A percentile compares a stretch with the other conserved stretches of the same genome.
phyloP scores from a whole-genome alignment of 2,797 vertebrate species.

The Clarias fuscus region DNA sequence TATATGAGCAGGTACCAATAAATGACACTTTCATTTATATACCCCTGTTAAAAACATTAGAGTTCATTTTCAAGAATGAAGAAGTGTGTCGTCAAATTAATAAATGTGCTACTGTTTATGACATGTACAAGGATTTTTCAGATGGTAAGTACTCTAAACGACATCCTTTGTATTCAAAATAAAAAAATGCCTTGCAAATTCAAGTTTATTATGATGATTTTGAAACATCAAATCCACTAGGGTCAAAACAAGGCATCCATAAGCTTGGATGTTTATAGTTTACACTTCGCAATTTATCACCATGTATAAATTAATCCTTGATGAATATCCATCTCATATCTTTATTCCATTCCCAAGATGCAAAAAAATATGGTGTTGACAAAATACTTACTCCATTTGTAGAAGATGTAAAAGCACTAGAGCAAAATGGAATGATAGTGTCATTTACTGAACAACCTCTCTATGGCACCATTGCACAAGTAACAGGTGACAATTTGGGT shows the following conservation, averaged over 20 bases:
- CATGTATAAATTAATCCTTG: background rate
- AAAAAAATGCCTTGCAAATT: constrained; percentile 23
- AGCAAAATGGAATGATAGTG: too few species aligned
- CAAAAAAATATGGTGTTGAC: too few species aligned
- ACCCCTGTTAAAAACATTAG: background rate
- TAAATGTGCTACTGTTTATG: too few species aligned
- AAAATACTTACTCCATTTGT: too few species aligned
- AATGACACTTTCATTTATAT: background rate
- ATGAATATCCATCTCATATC: background rate
- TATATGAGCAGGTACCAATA: constrained; percentile 29
- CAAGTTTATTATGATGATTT: constrained; percentile 49
- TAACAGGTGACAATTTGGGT: too few species aligned
- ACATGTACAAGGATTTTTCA: background rate
- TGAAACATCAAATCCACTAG: constrained; percentile 45
- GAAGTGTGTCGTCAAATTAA: too few species aligned
- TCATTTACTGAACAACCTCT: too few species aligned
- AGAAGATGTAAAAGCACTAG: too few species aligned
- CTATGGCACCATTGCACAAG: too few species aligned
- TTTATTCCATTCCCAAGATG: too few species aligned
- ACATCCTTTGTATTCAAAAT: constrained; percentile 36
- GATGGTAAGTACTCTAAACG: constrained; percentile 43
- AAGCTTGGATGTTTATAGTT: constrained; percentile 51
- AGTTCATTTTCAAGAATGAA: too few species aligned
- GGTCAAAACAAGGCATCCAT: constrained; percentile 50
- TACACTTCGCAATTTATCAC: constrained; percentile 23